Evolutionary conservation across 2,888 invertebrate species (phyloP).

Genomic region (Harpagoxenus sublaevis): DNA sequence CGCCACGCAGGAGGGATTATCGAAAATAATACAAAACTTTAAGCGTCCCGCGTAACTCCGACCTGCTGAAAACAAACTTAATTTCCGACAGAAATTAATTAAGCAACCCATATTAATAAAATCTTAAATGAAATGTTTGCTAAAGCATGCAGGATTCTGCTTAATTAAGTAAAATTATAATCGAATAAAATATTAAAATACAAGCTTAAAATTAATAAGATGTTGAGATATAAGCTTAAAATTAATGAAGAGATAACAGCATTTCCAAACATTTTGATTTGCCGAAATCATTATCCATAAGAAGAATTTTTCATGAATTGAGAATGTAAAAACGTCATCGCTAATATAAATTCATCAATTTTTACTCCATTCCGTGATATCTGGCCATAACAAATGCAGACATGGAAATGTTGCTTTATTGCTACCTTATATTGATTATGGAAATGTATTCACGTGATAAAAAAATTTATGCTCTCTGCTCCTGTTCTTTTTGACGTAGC

Average conservation of each 20-base stretch:
- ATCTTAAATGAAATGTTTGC: neutral
- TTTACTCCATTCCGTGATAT: neutral
- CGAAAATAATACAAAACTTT: neutral
- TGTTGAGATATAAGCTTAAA: neutral
- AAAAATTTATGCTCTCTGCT: neutral
- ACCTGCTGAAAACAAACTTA: neutral
- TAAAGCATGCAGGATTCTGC: neutral
- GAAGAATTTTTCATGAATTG: neutral
- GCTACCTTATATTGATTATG: slow-evolving; percentile 24
- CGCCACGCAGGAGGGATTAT: neutral
- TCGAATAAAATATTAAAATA: neutral
- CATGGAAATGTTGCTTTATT: slow-evolving; percentile 27
- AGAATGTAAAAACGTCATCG: neutral
- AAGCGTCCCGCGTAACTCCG: neutral
- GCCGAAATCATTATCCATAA: neutral
- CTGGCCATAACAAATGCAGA: neutral
- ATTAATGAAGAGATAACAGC: neutral
- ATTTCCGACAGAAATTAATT: neutral
- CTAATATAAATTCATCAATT: neutral
- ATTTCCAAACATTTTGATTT: neutral
- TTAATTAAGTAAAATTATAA: neutral
- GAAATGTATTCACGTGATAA: slow-evolving; percentile 16
- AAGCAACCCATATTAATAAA: neutral
- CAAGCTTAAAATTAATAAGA: neutral
- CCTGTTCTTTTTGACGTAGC: neutral